phyloP scores from a whole-genome alignment of 2,113 vertebrate species.

The Gavialis gangeticus region DNA sequence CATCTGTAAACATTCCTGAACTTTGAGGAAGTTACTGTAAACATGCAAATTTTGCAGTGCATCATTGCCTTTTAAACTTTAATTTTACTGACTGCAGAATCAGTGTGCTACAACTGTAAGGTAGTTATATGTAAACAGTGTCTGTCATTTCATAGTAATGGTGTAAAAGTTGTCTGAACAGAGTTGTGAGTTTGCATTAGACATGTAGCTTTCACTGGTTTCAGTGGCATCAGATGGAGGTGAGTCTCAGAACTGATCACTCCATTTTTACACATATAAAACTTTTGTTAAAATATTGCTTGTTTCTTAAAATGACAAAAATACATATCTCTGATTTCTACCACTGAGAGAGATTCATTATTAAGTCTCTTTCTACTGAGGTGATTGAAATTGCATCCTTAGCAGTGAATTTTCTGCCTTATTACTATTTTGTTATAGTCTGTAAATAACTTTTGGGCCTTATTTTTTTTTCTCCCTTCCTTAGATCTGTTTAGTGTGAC shows the following conservation, averaged over 20 bases:
- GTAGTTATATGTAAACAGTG: neutral
- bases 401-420: neutral
- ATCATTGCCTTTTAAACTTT: neutral
- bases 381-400: neutral
- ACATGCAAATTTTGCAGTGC: neutral
- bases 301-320: neutral
- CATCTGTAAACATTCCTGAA: neutral
- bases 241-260: neutral
- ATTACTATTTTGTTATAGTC: neutral
- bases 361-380: neutral
- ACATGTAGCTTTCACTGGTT: neutral
- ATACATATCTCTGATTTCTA: neutral
- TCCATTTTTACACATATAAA: neutral
- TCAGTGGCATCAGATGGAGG: neutral
- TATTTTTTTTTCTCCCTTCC: neutral
- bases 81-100: neutral
- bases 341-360: neutral
- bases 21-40: neutral
- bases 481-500: neutral
- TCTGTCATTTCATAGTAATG: too few species aligned
- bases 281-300: neutral
- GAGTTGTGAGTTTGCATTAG: neutral
- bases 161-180: neutral
- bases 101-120: conserved; percentile 58
- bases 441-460: neutral